Conservation (phyloP, 2,113 vertebrate genomes). For the Pollimyrus isidori region DNA sequence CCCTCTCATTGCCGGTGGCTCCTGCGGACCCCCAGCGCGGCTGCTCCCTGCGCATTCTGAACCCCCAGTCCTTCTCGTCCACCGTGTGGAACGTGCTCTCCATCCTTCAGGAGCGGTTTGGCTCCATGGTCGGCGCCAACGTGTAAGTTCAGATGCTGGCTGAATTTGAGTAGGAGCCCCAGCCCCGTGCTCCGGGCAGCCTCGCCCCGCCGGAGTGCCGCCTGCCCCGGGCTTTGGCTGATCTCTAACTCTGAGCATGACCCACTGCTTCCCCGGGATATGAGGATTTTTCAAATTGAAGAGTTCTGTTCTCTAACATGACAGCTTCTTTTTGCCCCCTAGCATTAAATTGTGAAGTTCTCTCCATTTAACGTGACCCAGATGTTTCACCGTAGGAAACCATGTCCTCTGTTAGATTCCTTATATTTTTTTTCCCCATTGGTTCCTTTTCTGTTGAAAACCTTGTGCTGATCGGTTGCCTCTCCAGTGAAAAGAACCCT, state of each 20-base stretch:
- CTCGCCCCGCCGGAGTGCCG: neutral
- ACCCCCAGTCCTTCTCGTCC: conserved; percentile 82
- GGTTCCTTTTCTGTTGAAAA: neutral
- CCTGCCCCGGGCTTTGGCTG: neutral
- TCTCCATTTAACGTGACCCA: neutral
- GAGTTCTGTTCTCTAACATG: neutral
- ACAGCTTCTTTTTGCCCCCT: neutral
- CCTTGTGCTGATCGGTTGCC: neutral
- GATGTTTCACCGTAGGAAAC: neutral
- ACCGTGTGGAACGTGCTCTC: conserved; percentile 83
- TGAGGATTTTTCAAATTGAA: neutral
- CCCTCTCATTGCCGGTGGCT: neutral
- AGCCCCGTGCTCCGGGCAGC: neutral
- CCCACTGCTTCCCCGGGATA: neutral
- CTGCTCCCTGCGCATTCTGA: conserved; percentile 83
- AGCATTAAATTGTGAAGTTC: neutral
- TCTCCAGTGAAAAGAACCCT: neutral
- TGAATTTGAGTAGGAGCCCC: too few relatives aligned
- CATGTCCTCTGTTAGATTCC: neutral
- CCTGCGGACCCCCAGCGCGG: conserved; percentile 61
- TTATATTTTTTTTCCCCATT: neutral
- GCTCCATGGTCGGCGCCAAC: conserved; percentile 91
- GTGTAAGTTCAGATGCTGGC: conserved; percentile 46
- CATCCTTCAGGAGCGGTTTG: conserved; percentile 85
- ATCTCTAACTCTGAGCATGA: neutral